Evolutionary conservation across 2,113 vertebrate genomes (phyloP).

Genomic region (Gymnobelideus leadbeateri): DNA sequence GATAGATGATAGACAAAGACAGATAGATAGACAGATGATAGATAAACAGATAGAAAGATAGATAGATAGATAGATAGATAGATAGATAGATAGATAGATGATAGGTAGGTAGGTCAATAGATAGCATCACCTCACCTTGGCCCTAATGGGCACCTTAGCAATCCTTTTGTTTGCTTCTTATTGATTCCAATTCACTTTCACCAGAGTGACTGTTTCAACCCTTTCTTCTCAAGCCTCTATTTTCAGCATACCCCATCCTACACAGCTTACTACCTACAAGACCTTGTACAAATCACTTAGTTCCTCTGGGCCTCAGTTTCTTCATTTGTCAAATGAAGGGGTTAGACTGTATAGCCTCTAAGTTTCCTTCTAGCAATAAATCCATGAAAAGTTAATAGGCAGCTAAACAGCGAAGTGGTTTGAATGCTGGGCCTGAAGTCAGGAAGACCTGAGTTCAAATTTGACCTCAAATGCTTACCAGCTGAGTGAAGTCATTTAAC

Average conservation of each 20-base stretch:
- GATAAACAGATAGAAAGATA: fast-evolving
- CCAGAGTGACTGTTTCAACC: neutral
- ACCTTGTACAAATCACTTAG: too few relatives aligned
- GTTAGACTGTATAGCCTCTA: neutral
- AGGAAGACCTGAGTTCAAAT: too few relatives aligned
- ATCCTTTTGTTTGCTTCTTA: neutral
- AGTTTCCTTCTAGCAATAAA: neutral
- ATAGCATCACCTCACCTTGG: neutral
- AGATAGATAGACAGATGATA: too few relatives aligned
- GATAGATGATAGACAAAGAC: too few relatives aligned
- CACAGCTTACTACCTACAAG: neutral
- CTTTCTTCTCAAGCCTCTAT: neutral
- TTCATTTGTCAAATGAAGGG: neutral
- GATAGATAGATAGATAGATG: too few relatives aligned
- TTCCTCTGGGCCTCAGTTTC: neutral
- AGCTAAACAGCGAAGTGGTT: neutral
- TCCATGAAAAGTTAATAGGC: neutral
- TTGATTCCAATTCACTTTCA: neutral
- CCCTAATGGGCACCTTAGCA: neutral
- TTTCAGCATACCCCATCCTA: neutral
- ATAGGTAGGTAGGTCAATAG: fast-evolving
- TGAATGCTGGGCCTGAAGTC: too few relatives aligned
- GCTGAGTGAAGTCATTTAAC: too few relatives aligned
- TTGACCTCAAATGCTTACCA: too few relatives aligned
- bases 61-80: too few relatives aligned